phyloP scores from a whole-genome alignment of 1,140 invertebrate species.

The Druon quercuslanigerum region DNA sequence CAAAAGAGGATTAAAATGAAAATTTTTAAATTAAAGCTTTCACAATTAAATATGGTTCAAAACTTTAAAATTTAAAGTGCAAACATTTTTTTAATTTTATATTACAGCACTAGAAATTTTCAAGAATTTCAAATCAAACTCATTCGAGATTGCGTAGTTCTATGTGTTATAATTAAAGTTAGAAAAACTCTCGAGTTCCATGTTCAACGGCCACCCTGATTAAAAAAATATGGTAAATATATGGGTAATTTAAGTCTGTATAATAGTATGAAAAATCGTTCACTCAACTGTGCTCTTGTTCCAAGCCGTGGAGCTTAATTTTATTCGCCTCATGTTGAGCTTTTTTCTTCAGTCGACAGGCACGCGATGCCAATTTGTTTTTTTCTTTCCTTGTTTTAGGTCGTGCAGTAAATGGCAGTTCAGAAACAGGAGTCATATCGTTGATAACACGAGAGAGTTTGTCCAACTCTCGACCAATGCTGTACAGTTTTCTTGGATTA shows the following conservation, averaged over 20 bases:
- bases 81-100: too few relatives aligned
- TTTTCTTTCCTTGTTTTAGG: slow-evolving; percentile 97
- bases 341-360: slow-evolving; percentile 96
- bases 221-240: too few relatives aligned
- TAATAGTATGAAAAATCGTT: slow-evolving; percentile 24
- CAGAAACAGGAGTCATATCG: slow-evolving; percentile 95
- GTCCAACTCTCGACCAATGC: slow-evolving; percentile 94
- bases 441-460: slow-evolving; percentile 94
- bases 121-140: too few relatives aligned
- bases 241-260: background rate
- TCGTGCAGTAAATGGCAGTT: slow-evolving; percentile 91
- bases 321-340: slow-evolving; percentile 97
- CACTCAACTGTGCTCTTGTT: slow-evolving; percentile 91
- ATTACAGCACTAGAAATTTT: too few relatives aligned
- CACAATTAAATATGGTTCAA: too few relatives aligned
- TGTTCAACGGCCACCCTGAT: too few relatives aligned
- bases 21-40: too few relatives aligned
- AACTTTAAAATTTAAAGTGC: too few relatives aligned
- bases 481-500: slow-evolving; percentile 92
- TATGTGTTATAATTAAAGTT: too few relatives aligned
- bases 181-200: too few relatives aligned
- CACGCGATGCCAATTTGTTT: slow-evolving; percentile 97
- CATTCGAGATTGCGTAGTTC: too few relatives aligned
- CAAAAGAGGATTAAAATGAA: too few relatives aligned
- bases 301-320: slow-evolving; percentile 94